A percentile compares a stretch with the other conserved stretches of the same genome.
Evolutionary conservation across 2,113 vertebrate species (phyloP).

Genomic region (Sinocyclocheilus rhinocerous): DNA sequence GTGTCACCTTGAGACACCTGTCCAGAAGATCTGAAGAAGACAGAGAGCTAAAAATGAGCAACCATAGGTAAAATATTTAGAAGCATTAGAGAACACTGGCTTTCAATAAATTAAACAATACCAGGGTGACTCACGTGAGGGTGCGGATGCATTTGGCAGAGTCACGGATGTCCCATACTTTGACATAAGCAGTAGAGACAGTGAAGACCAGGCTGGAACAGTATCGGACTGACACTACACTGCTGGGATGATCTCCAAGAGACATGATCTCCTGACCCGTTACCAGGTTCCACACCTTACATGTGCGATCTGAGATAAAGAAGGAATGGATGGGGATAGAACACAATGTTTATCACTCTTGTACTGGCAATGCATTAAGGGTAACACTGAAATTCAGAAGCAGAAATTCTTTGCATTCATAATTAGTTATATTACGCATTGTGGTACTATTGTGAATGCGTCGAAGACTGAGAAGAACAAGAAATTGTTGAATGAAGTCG

Average conservation of each 20-base stretch:
- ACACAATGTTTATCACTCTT: background rate
- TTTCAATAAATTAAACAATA: background rate
- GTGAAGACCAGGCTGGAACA: constrained; percentile 96
- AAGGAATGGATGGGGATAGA: constrained; percentile 3
- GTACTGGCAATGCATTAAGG: background rate
- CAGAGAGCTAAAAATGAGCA: constrained; percentile 2
- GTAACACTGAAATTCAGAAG: background rate
- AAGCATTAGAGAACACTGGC: background rate
- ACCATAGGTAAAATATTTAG: background rate
- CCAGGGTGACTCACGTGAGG: constrained; percentile 82
- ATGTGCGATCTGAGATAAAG: constrained; percentile 85
- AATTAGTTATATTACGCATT: background rate
- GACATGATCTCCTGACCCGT: constrained; percentile 99
- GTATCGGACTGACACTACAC: constrained; percentile 88
- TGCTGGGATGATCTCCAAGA: constrained; percentile 82
- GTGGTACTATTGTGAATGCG: too few relatives aligned
- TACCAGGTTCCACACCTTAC: constrained; percentile 99
- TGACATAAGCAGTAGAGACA: constrained; percentile 92
- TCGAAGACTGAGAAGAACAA: too few relatives aligned
- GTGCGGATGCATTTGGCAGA: constrained; percentile 95
- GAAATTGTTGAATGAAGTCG: too few relatives aligned
- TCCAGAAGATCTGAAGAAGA: constrained; percentile 84
- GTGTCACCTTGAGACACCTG: constrained; percentile 87
- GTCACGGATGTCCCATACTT: constrained; percentile 98
- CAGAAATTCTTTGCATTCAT: background rate